phyloP scores from a whole-genome alignment of 2,797 vertebrate genomes.

The Cossypha niveicapilla region DNA sequence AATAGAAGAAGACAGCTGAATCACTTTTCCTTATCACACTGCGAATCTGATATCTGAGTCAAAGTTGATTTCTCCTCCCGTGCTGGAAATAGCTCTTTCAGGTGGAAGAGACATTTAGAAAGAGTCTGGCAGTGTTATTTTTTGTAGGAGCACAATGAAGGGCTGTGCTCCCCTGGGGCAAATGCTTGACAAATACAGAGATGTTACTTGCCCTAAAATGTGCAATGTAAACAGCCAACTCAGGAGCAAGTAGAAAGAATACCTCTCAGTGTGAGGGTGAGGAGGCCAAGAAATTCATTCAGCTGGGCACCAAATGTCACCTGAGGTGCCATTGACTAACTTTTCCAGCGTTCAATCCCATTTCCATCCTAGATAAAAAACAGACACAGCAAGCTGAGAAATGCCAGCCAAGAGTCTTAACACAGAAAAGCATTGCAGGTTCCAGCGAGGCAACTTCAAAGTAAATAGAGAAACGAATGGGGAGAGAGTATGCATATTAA shows the following conservation, averaged over 20 bases:
- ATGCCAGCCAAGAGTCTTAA: conserved; percentile 41
- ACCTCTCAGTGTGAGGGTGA: not conserved
- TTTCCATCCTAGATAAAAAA: conserved; percentile 12
- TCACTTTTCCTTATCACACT: conserved; percentile 39
- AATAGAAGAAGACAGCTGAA: conserved; percentile 55
- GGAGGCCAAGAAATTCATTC: not conserved
- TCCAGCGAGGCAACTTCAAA: conserved; percentile 50
- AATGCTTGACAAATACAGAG: not conserved
- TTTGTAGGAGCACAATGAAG: not conserved
- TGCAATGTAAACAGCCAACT: not conserved
- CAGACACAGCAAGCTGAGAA: conserved; percentile 8
- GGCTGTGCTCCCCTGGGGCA: not conserved
- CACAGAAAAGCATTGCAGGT: conserved; percentile 32
- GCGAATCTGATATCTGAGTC: conserved; percentile 33
- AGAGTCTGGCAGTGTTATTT: not conserved
- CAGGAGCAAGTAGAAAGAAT: not conserved
- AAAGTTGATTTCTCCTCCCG: conserved; percentile 31
- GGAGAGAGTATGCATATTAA: conserved; percentile 51
- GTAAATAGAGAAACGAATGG: conserved; percentile 41
- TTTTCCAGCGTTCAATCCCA: not conserved
- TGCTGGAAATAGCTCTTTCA: conserved; percentile 52
- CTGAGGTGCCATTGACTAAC: conserved; percentile 16
- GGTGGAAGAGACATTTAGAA: not conserved
- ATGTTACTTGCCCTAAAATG: conserved; percentile 1
- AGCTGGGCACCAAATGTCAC: not conserved